These are phyloP conservation scores for Pachycephus smyrnensis DNA, from an alignment of 2,888 invertebrate genomes.

Conservation along the genomic window DNA sequence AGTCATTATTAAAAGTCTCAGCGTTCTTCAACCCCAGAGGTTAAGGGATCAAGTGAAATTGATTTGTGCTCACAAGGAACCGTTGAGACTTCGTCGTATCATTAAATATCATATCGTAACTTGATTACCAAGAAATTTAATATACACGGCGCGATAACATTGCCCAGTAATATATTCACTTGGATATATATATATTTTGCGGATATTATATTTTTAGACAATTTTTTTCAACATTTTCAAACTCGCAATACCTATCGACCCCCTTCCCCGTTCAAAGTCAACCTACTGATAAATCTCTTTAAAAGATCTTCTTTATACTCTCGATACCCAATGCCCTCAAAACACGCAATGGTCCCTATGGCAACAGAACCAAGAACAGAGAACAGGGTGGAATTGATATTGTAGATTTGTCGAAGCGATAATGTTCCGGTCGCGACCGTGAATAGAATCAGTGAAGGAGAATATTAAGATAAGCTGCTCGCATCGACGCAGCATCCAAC, in stretches of 20 bases:
- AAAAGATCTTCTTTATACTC: constrained; percentile 9
- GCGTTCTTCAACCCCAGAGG: neutral
- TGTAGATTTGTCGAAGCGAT: constrained; percentile 2
- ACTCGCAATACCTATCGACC: neutral
- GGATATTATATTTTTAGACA: too few species aligned
- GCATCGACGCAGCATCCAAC: constrained; percentile 6
- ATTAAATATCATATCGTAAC: too few species aligned
- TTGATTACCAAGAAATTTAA: too few species aligned
- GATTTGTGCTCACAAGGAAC: neutral
- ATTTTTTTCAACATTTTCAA: neutral
- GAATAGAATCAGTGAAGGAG: constrained; percentile 41
- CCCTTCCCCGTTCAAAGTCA: neutral
- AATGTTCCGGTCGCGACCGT: constrained; percentile 15
- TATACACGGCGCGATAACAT: too few species aligned
- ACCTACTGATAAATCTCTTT: neutral
- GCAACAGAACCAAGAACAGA: neutral
- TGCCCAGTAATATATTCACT: too few species aligned
- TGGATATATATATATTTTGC: too few species aligned
- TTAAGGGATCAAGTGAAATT: neutral
- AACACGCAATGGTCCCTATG: neutral
- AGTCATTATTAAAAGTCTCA: neutral
- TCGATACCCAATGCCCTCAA: neutral
- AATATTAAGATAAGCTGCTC: constrained; percentile 42
- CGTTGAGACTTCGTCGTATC: neutral
- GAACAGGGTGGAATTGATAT: neutral